These are phyloP conservation scores for Mayetiola destructor DNA, from an alignment of 2,888 invertebrate genomes.

Conservation along the genomic window DNA sequence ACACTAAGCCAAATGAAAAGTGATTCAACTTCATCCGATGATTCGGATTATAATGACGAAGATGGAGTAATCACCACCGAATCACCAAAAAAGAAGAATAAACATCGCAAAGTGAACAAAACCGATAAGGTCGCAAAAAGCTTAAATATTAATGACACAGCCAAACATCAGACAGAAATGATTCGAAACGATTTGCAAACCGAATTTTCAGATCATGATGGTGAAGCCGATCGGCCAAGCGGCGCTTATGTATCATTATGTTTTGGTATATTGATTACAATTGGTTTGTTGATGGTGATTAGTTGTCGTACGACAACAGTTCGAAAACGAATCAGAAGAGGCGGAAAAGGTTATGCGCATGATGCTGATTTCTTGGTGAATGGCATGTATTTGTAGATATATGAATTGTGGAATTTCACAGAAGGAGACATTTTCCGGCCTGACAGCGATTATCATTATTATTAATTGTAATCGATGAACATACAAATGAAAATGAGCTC, in stretches of 20 bases:
- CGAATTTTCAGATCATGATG: conserved; percentile 42
- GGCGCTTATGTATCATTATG: conserved; percentile 69
- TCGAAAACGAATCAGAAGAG: conserved; percentile 52
- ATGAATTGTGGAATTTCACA: too few relatives aligned
- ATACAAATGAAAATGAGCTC: too few relatives aligned
- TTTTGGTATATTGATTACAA: conserved; percentile 66
- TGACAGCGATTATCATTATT: too few relatives aligned
- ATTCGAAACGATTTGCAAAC: conserved; percentile 32
- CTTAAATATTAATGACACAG: conserved; percentile 10
- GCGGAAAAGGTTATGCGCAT: conserved; percentile 71
- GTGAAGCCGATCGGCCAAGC: conserved; percentile 53
- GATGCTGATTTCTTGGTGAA: conserved; percentile 95
- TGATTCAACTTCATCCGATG: background rate
- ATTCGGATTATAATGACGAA: conserved; percentile 20
- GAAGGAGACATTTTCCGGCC: too few relatives aligned
- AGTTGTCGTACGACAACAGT: conserved; percentile 72
- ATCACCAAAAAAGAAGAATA: conserved; percentile 19
- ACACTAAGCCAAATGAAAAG: background rate
- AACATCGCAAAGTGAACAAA: conserved; percentile 18
- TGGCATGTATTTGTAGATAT: conserved; percentile 82
- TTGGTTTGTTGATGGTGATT: conserved; percentile 62
- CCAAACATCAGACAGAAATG: conserved; percentile 23
- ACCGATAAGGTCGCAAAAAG: conserved; percentile 19
- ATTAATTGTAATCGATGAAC: too few relatives aligned
- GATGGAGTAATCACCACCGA: conserved; percentile 27